phyloP scores from a whole-genome alignment of 2,797 vertebrate species.

The Babyrousa celebensis region DNA sequence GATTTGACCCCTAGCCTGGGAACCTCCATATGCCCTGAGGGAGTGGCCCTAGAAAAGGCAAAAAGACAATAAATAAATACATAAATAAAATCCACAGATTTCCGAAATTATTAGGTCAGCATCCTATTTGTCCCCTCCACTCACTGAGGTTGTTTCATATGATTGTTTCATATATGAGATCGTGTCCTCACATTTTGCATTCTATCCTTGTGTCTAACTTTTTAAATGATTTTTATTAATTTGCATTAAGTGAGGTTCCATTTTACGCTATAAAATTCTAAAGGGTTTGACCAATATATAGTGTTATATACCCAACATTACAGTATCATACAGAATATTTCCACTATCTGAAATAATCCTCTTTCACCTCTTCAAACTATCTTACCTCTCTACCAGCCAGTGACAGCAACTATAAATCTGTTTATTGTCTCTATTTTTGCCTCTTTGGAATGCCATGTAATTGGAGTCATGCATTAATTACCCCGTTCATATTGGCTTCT shows the following conservation, averaged over 20 bases:
- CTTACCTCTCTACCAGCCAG: accelerated
- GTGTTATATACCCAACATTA: background rate
- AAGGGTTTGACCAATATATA: background rate
- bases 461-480: background rate
- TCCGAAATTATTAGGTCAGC: background rate
- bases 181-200: background rate
- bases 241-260: background rate
- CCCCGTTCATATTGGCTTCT: background rate
- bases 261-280: background rate
- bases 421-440: background rate
- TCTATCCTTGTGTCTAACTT: background rate
- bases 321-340: background rate
- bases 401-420: background rate
- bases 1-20: too few species aligned
- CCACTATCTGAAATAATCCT: background rate
- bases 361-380: background rate
- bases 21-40: too few species aligned
- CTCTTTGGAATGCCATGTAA: background rate
- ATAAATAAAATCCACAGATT: background rate
- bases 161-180: background rate
- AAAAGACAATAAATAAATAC: too few species aligned
- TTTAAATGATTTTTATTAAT: background rate
- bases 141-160: background rate
- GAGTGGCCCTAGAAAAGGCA: too few species aligned
- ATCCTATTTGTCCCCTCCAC: background rate